Percentiles rank a stretch among this genome's conserved stretches.
These are phyloP conservation scores for Perca flavescens DNA, from an alignment of 2,113 vertebrate species.

Conservation along the genomic window DNA sequence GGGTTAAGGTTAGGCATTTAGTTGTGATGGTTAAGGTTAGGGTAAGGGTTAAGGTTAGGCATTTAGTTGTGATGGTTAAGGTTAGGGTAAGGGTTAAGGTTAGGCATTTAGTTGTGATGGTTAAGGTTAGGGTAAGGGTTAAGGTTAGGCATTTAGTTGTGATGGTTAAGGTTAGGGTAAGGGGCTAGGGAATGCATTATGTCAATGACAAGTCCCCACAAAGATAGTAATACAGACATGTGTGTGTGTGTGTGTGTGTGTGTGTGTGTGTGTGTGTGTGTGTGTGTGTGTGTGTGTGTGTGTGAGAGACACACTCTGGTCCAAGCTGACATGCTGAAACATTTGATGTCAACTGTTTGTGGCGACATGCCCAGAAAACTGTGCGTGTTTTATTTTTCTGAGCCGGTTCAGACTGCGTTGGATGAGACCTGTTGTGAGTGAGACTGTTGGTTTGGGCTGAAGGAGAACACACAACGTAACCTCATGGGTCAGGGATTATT, in stretches of 20 bases:
- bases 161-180: too few species aligned
- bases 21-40: too few species aligned
- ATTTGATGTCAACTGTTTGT: constrained; percentile 37
- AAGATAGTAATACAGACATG: too few species aligned
- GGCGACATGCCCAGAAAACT: constrained; percentile 25
- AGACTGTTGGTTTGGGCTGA: neutral
- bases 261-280: neutral
- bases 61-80: too few species aligned
- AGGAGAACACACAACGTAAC: neutral
- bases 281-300: neutral
- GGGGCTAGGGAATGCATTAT: too few species aligned
- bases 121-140: too few species aligned
- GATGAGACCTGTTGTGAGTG: neutral
- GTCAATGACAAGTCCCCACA: too few species aligned
- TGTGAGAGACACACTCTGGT: constrained; percentile 2
- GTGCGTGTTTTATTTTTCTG: constrained; percentile 14
- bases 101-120: too few species aligned
- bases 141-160: too few species aligned
- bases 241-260: neutral
- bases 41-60: too few species aligned
- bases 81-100: too few species aligned
- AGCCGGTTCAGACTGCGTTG: neutral
- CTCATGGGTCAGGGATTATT: neutral
- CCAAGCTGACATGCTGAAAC: neutral
- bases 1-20: too few species aligned